Conservation (phyloP, 2,797 vertebrate species). For the Epinephelus awoara region DNA sequence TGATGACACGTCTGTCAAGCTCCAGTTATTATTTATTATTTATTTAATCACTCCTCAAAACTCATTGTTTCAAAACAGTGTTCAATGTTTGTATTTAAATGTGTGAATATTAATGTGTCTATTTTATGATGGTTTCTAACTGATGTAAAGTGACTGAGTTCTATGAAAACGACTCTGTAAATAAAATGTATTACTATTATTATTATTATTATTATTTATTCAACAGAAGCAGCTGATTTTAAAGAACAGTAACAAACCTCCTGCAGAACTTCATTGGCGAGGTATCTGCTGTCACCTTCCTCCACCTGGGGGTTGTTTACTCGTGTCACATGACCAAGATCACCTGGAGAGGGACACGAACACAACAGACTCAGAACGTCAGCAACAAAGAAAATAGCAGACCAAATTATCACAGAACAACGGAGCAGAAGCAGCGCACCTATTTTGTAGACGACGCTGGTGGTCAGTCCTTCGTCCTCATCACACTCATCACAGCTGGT, state of each 20-base stretch:
- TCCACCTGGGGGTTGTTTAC: constrained; percentile 97
- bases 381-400: too few species aligned
- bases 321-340: constrained; percentile 97
- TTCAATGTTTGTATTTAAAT: too few species aligned
- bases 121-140: too few species aligned
- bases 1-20: not conserved
- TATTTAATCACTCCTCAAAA: too few species aligned
- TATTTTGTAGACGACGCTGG: constrained; percentile 95
- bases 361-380: too few species aligned
- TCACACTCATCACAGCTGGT: constrained; percentile 92
- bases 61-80: too few species aligned
- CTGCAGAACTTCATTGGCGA: constrained; percentile 98
- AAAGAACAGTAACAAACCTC: constrained; percentile 87
- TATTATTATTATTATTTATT: too few species aligned
- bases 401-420: rapidly evolving
- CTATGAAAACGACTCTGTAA: too few species aligned
- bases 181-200: too few species aligned
- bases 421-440: constrained; percentile 78
- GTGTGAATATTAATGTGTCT: too few species aligned
- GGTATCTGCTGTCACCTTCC: constrained; percentile 96
- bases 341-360: constrained; percentile 84
- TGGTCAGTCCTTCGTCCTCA: constrained; percentile 92
- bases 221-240: rapidly evolving
- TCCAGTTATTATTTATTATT: too few species aligned
- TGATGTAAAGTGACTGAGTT: too few species aligned